Evolutionary conservation across 1,140 invertebrate species (phyloP).

Genomic region (Limonius californicus): DNA sequence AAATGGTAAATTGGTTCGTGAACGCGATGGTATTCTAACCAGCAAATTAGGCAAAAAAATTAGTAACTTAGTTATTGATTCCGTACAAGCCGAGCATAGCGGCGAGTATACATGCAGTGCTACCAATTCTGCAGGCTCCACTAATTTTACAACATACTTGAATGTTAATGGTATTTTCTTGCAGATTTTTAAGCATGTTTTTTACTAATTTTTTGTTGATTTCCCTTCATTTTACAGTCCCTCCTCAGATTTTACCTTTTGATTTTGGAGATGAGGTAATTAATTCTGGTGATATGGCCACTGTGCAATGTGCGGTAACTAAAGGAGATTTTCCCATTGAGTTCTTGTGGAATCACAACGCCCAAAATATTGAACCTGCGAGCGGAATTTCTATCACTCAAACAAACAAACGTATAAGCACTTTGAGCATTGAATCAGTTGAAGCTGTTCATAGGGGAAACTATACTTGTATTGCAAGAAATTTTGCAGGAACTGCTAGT

Average conservation of each 20-base stretch:
- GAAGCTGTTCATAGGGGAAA: conserved; percentile 62
- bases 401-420: conserved; percentile 48
- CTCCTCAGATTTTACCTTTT: conserved; percentile 26
- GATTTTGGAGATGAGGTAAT: conserved; percentile 44
- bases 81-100: conserved; percentile 67
- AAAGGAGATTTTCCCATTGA: conserved; percentile 53
- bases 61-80: conserved; percentile 74
- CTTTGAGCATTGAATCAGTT: conserved; percentile 53
- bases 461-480: conserved; percentile 67
- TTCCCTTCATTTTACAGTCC: conserved; percentile 15
- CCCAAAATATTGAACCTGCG: conserved; percentile 39
- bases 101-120: conserved; percentile 80
- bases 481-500: conserved; percentile 59
- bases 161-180: conserved; percentile 46
- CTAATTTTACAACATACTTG: conserved; percentile 55
- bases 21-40: conserved; percentile 50
- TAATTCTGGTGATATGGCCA: conserved; percentile 52
- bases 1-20: conserved; percentile 31
- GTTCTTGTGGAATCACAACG: conserved; percentile 55
- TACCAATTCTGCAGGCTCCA: conserved; percentile 67
- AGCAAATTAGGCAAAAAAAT: conserved; percentile 70
- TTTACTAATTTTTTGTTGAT: not conserved
- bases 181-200: not conserved
- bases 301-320: conserved; percentile 49
- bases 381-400: conserved; percentile 57